Evolutionary conservation across 2,888 invertebrate genomes (phyloP), one percentile per base, ranked within the genome.

Genomic region (Lumbricus terrestris): DNA sequence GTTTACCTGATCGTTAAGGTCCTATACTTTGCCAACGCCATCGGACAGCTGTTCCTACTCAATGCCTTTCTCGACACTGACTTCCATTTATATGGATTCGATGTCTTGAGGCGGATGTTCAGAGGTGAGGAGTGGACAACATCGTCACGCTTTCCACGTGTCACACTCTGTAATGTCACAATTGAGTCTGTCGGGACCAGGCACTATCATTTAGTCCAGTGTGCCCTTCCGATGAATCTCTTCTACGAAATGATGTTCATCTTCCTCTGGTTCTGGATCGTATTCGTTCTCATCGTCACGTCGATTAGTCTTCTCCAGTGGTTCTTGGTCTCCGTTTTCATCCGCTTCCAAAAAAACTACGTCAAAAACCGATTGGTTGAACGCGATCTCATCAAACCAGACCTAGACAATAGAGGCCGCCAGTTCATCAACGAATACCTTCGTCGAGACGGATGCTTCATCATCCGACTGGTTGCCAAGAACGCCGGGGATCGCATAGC

Each of bases 11-110:
- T 92, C 92, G 94, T 94, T 91, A 95, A 95, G 92, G 91, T 94
- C 20, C 92, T 95, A 42, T 95, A 95, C 91, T 93, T 95, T 91
- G 93, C 93, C 83, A 95, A 95, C 92, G 95, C 94, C 88, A 93
- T 95, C 33, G 95, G 95, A 35, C 95, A 95, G 92, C 93, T 95
- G 90, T 95, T 95, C 92, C 93, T 95, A 89, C 93, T 95, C 88
- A 95, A 95, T 93, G 94, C 94, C 91, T 95, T 95, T 91, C 94
- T 95, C 47, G 95, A 95, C 88, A 94, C 94, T 54, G 94, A 94
- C 90, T 94, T 94, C 92, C 94, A 94, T 91, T 93, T 93, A 42
- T 94, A 94, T 92, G 95, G 95, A 85, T 95, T 95, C 54, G 95
- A 95, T 92, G 95, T 95, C 23, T 95, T 91, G 40, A 11, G 11